These are phyloP conservation scores for Misgurnus anguillicaudatus DNA, from an alignment of 2,113 vertebrate species.

Conservation along the genomic window DNA sequence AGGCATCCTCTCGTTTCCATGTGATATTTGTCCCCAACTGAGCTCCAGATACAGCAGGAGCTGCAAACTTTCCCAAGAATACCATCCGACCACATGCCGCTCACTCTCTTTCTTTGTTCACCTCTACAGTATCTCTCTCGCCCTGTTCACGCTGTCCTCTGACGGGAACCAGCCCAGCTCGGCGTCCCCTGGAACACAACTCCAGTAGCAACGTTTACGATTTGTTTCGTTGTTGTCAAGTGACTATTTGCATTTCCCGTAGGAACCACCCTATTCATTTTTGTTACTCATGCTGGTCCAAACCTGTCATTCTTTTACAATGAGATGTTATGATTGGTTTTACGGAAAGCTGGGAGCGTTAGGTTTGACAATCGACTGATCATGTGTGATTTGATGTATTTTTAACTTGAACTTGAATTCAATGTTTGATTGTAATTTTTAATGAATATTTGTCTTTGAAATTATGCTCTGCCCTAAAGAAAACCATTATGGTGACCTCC, in stretches of 20 bases:
- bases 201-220: constrained; percentile 42
- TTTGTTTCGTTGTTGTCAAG: constrained; percentile 57
- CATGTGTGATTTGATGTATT: not conserved
- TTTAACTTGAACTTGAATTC: not conserved
- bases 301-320: too few species aligned
- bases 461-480: not conserved
- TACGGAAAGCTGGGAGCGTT: too few species aligned
- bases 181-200: constrained; percentile 28
- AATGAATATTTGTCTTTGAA: not conserved
- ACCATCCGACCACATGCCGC: constrained; percentile 72
- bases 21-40: constrained; percentile 81
- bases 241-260: constrained; percentile 45
- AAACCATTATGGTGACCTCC: constrained; percentile 18
- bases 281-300: not conserved
- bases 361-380: not conserved
- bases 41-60: constrained; percentile 73
- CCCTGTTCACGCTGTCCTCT: constrained; percentile 20
- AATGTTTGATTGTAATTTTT: not conserved
- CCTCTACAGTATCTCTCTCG: constrained; percentile 7
- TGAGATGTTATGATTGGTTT: too few species aligned
- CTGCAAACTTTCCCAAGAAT: constrained; percentile 83
- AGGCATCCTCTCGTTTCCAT: constrained; percentile 76
- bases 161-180: not conserved
- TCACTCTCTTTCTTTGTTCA: constrained; percentile 45
- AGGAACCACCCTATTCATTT: constrained; percentile 17